Conservation (phyloP, 2,888 invertebrate species). For the Drosophila sordidapex region DNA sequence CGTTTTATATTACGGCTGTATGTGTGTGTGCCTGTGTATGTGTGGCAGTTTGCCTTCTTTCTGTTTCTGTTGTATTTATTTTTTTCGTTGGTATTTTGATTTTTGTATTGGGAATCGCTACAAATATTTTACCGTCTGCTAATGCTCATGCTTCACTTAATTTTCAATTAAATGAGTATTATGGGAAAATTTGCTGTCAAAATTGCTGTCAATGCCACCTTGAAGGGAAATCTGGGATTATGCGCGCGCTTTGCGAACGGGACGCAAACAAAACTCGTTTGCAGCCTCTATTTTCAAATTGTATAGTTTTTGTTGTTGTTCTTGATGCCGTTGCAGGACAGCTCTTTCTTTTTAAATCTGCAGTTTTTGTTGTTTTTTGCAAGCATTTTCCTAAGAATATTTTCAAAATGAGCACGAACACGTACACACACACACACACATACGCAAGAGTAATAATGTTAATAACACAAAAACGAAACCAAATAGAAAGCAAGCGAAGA, state of each 20-base stretch:
- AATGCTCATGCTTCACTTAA: slow-evolving; percentile 2
- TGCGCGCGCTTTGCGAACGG: slow-evolving; percentile 60
- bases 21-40: slow-evolving; percentile 27
- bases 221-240: slow-evolving; percentile 62
- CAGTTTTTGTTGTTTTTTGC: slow-evolving; percentile 32
- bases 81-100: slow-evolving; percentile 50
- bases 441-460: slow-evolving; percentile 69
- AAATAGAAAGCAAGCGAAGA: slow-evolving; percentile 76
- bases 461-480: slow-evolving; percentile 79
- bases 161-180: slow-evolving; percentile 16
- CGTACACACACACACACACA: slow-evolving; percentile 62
- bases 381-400: slow-evolving; percentile 56
- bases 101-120: slow-evolving; percentile 59
- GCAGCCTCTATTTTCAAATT: slow-evolving; percentile 45
- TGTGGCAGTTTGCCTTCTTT: slow-evolving; percentile 49
- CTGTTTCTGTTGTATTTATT: slow-evolving; percentile 25
- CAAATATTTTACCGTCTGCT: slow-evolving; percentile 40
- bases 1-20: slow-evolving; percentile 40
- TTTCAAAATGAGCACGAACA: slow-evolving; percentile 61
- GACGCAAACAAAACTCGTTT: slow-evolving; percentile 64
- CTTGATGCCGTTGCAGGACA: slow-evolving; percentile 30
- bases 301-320: slow-evolving; percentile 32
- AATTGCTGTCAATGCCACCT: slow-evolving; percentile 60
- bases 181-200: slow-evolving; percentile 34
- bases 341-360: slow-evolving; percentile 41